Evolutionary conservation across 2,113 vertebrate species (phyloP), one percentile per base, ranked within the genome.

Genomic region (Leiothrix lutea): DNA sequence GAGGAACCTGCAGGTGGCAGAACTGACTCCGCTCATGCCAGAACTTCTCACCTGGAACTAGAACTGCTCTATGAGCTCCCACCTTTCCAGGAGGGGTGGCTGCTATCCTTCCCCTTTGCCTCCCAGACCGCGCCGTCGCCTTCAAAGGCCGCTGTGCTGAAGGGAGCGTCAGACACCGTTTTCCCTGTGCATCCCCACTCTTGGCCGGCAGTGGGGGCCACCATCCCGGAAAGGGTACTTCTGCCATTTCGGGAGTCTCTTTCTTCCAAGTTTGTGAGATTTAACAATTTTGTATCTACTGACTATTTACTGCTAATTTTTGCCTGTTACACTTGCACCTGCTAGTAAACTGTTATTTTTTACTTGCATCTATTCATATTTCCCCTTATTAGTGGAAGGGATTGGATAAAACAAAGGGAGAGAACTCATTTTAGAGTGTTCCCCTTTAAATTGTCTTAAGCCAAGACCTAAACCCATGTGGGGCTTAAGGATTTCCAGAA

Each of bases 171-270:
- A 7, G 25, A 4, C 0, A 3, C 22, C 44, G 3, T 19, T 17
- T 11, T 31, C 51, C 51, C 25, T 31, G 23, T 42, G 31, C 16
- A 6, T 26, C 17, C 36, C 16, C 5, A 3, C 31, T 12, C 5
- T 1, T 1, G 2, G 31, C 5, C 1, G 0, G 25, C 20, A 66
- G 20, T 17, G 12, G 4, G 15, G 24, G 4, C 20, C 0, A 0
- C 35, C 25, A 9, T 31, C 21, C 25, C 31, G 44, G 53, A 36
- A 44, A 26, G 53, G 6, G 22, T 5, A 18, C 36, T 60, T 18
- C 44, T 66, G 48, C 11, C 7, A 1, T 15, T 58, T 12, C 8
- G 7, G 21, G 36, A 31, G 7, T 26, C 21, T 42, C 31, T 25
- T 31, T 35, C 25, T 26, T 44, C 31, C 12, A 4, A 23, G 22